Evolutionary conservation across 2,797 vertebrate species (phyloP), one percentile per base, ranked within the genome.

Genomic region (Melanogrammus aeglefinus): DNA sequence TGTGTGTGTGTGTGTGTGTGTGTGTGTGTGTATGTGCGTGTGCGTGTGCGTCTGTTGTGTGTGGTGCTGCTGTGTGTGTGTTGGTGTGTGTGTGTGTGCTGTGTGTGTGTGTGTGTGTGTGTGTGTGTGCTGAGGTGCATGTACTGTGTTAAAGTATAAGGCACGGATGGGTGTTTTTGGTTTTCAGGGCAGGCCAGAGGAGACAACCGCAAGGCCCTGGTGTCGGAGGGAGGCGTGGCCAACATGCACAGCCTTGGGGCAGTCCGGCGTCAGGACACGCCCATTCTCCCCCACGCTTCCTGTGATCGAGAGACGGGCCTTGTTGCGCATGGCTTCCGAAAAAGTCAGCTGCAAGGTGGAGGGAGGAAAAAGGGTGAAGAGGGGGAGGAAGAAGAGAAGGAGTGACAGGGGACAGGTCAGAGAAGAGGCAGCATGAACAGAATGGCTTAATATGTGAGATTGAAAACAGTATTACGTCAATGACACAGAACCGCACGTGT

Each of bases 291-390:
- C 97, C 86, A 98, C 95, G 69, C 97, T 99, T 91, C 98, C 97
- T 77, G 97, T 99, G 95, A 99, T 98, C 93, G 97, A 99, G 93
- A 99, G 92, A 92, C 97, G 96, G 95, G 97, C 96, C 96, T 99
- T 98, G 95, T 99, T 98, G 95, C 97, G 95, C 97, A 98, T 97
- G 96, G 97, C 97, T 97, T 98, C 96, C 87, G 96, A 97, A 94
- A 99, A 99, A 90, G 96, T 96, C 94, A 99, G 95, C 97, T 99
- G 87, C 78, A 78, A 78, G 75, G 85, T 73, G 73, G 74, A 75
- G 84, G 85, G 83, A 84, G 84, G 80, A 81, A 80, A 78, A 83
- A 82, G 78, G 86, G 75, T 72, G 79, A 86, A 33, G 31, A 33
- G 31, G 31, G 78, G 73, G 51, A 71, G 74, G 66, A 21, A 74